Conservation (phyloP, 2,113 vertebrate species). For the Equus quagga region DNA sequence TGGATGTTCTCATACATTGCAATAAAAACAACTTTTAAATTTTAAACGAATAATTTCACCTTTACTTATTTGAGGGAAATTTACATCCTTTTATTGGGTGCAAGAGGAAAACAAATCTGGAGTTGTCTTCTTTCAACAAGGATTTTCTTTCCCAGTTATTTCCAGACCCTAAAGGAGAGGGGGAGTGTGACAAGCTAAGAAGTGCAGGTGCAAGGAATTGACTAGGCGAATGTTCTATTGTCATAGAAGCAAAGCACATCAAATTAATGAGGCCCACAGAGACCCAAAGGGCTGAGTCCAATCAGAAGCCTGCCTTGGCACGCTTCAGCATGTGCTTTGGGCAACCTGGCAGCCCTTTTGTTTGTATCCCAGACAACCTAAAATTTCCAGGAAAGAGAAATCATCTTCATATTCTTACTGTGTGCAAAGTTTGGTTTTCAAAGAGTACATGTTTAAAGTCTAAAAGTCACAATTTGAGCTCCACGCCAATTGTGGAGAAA, state of each 20-base stretch:
- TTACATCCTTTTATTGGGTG: neutral
- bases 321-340: neutral
- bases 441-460: neutral
- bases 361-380: slow-evolving; percentile 46
- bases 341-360: neutral
- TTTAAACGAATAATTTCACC: slow-evolving; percentile 37
- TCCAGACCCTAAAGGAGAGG: slow-evolving; percentile 4
- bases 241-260: slow-evolving; percentile 71
- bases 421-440: neutral
- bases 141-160: slow-evolving; percentile 54
- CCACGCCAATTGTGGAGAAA: neutral
- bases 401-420: neutral
- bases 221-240: slow-evolving; percentile 57
- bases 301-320: neutral
- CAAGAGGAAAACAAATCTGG: slow-evolving; percentile 43
- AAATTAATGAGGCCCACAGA: slow-evolving; percentile 77
- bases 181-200: slow-evolving; percentile 45
- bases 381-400: slow-evolving; percentile 48
- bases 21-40: slow-evolving; percentile 11
- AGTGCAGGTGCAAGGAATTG: slow-evolving; percentile 66
- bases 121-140: neutral
- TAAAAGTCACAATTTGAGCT: slow-evolving; percentile 17
- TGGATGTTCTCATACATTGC: neutral
- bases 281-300: slow-evolving; percentile 49
- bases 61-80: neutral